Percentiles rank a stretch among this genome's conserved stretches.
Evolutionary conservation across 2,888 invertebrate species (phyloP).

Genomic region (Agrotis ipsilon): DNA sequence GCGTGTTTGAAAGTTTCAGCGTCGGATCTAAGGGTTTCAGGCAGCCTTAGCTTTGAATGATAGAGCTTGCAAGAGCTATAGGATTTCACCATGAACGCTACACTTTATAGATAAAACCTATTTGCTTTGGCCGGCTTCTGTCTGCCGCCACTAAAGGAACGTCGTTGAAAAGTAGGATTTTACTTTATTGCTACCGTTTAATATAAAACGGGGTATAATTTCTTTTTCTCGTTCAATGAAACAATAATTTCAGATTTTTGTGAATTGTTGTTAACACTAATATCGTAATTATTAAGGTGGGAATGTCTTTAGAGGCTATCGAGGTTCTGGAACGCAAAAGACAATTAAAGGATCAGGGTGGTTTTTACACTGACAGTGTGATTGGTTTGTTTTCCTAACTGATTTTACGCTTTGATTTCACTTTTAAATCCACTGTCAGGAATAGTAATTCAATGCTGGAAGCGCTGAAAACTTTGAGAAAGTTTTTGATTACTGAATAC

Average conservation of each 20-base stretch:
- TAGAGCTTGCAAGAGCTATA: constrained; percentile 68
- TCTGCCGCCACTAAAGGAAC: constrained; percentile 9
- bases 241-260: too few relatives aligned
- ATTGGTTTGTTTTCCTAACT: neutral
- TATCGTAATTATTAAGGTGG: too few relatives aligned
- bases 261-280: too few relatives aligned
- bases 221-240: too few relatives aligned
- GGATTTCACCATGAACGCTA: constrained; percentile 60
- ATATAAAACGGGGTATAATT: neutral
- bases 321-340: too few relatives aligned
- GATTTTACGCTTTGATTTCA: too few relatives aligned
- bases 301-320: too few relatives aligned
- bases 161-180: constrained; percentile 19
- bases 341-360: too few relatives aligned
- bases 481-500: constrained; percentile 56
- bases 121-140: constrained; percentile 47
- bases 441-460: constrained; percentile 27
- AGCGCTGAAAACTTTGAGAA: constrained; percentile 39
- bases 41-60: constrained; percentile 66
- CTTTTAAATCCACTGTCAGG: constrained; percentile 9
- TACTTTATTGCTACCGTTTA: constrained; percentile 9
- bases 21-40: constrained; percentile 71
- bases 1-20: constrained; percentile 75
- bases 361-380: too few relatives aligned
- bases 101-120: constrained; percentile 58